Base-by-base conservation (phyloP, 2,888 invertebrate species). In the Chydorus sphaericus region DNA sequence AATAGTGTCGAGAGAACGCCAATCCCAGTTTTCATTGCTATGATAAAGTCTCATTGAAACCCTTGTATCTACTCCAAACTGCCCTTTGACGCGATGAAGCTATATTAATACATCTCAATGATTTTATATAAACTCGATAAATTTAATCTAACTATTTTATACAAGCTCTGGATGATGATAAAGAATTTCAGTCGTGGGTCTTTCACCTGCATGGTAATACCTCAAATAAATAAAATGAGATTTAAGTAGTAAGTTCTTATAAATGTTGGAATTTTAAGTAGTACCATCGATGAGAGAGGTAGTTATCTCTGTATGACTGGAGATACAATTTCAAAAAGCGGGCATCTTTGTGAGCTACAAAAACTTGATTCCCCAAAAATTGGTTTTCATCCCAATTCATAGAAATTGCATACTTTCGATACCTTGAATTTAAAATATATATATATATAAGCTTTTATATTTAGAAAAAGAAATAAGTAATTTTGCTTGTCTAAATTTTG, bases 1-100 rank as follows among this genome's bases (percentile, higher is more conserved):
- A 31, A 71, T 60, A 2, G 67, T 59, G 54, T 64, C 65, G 48
- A 64, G 65, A 14, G 62, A 58, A 29, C 61, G 63, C 69, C 68
- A 69, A 4, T 65, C 63, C 66, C 48, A 48, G 4, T 44, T 10
- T 23, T 14, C 16, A 23, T 44, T 23, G 4, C n/a, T n/a, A 10
- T 8, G 8, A 10, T 23, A 44, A 10, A 23, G 23, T 4, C 10
- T 44, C 23, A 44, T 7, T 18, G 44, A 44, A 14, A 23, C 10
- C 4, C 20, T 20, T 3, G 29, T 31, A 30, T 63, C 62, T 8
- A 64, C 64, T 7, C 64, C 65, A 54, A 65, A 64, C 14, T 60
- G 58, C 44, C 55, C 55, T 6, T 57, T 60, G 3, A 63, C 65
- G 18, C 65, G 60, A 36, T 66, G 66, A 10, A 66, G 65, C n/a